These are phyloP conservation scores for Fistularia tabacaria DNA, from an alignment of 2,797 vertebrate species.

Conservation along the genomic window DNA sequence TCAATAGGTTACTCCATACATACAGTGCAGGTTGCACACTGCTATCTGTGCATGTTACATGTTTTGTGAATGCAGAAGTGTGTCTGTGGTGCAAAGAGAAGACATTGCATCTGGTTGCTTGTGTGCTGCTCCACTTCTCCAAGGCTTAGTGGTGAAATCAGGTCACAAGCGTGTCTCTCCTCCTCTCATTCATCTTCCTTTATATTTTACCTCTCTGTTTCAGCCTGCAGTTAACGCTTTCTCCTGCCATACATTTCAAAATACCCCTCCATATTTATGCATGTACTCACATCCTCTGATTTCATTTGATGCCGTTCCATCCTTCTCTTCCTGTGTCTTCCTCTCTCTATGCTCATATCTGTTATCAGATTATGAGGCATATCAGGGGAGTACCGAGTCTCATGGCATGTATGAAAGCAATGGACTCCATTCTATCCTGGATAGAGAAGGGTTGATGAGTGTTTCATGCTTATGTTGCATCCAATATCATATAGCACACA, in stretches of 20 bases:
- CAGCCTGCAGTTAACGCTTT: slow-evolving; percentile 17
- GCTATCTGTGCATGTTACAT: no score
- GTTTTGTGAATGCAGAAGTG: slow-evolving; percentile 13
- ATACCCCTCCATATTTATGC: slow-evolving; percentile 31
- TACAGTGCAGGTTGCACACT: neutral
- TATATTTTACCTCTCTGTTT: slow-evolving; percentile 14
- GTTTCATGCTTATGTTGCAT: slow-evolving; percentile 48
- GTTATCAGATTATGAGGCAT: slow-evolving; percentile 66
- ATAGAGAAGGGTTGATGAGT: slow-evolving; percentile 45
- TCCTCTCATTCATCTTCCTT: slow-evolving; percentile 20
- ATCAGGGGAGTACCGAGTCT: slow-evolving; percentile 61
- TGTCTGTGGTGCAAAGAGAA: slow-evolving; percentile 15
- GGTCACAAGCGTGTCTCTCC: slow-evolving; percentile 53
- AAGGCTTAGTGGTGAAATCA: slow-evolving; percentile 67
- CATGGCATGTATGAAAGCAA: slow-evolving; percentile 49
- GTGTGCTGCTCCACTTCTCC: slow-evolving; percentile 49
- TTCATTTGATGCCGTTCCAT: slow-evolving; percentile 26
- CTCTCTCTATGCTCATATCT: slow-evolving; percentile 54
- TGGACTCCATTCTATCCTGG: slow-evolving; percentile 22
- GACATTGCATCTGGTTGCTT: slow-evolving; percentile 14
- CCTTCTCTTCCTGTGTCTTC: slow-evolving; percentile 5
- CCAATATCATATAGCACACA: slow-evolving; percentile 25
- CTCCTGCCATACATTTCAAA: slow-evolving; percentile 6
- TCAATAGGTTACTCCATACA: slow-evolving; percentile 15
- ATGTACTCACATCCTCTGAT: slow-evolving; percentile 18